Conservation (phyloP, 2,888 invertebrate species). For the Synergus gifuensis region DNA sequence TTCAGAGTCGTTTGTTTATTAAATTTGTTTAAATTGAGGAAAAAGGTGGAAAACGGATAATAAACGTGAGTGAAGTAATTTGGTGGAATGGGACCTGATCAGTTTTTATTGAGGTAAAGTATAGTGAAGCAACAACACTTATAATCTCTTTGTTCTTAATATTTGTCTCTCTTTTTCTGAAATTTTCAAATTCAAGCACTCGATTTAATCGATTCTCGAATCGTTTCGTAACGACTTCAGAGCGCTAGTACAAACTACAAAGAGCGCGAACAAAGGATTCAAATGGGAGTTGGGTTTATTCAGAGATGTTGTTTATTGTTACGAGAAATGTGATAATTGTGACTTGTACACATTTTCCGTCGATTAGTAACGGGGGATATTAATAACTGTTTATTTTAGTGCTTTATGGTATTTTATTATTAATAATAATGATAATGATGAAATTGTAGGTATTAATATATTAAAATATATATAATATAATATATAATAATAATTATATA, state of each 20-base stretch:
- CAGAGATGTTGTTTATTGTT: background rate
- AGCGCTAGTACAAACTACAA: background rate
- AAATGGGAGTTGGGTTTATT: background rate
- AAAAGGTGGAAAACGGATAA: background rate
- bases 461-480: too few relatives aligned
- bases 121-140: background rate
- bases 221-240: constrained; percentile 32
- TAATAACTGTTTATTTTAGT: background rate
- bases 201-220: constrained; percentile 38
- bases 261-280: constrained; percentile 38
- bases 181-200: constrained; percentile 24
- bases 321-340: constrained; percentile 33
- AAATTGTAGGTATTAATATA: background rate
- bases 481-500: too few relatives aligned
- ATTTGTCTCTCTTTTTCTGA: background rate
- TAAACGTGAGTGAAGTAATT: background rate
- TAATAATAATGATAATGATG: background rate
- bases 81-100: background rate
- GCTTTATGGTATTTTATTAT: too few relatives aligned
- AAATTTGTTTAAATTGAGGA: too few relatives aligned
- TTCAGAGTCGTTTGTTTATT: too few relatives aligned
- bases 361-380: too few relatives aligned
- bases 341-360: constrained; percentile 28
- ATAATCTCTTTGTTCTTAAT: too few relatives aligned
- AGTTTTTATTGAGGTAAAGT: background rate